Evolutionary conservation across 2,888 invertebrate species (phyloP).

Genomic region (Vanessa cardui): DNA sequence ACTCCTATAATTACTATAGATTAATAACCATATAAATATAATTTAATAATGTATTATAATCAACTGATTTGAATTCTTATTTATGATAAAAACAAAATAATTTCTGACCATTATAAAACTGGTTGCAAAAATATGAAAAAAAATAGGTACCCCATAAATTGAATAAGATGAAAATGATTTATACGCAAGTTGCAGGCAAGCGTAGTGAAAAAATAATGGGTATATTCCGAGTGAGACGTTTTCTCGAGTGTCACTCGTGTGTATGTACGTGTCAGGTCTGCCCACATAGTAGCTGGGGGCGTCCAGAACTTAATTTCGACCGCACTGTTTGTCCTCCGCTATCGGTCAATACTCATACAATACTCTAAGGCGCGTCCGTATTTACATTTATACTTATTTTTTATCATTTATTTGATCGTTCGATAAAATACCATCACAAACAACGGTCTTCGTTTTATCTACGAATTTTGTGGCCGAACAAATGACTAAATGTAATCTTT

Average conservation of each 20-base stretch:
- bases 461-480: slow-evolving; percentile 29
- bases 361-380: slow-evolving; percentile 47
- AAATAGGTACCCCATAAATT: no score
- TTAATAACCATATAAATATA: no score
- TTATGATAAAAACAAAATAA: no score
- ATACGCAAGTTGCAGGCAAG: no score
- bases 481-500: slow-evolving; percentile 19
- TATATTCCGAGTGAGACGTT: no score
- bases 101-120: no score
- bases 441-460: slow-evolving; percentile 40
- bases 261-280: background rate
- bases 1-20: no score
- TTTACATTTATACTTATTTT: slow-evolving; percentile 48
- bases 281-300: slow-evolving; percentile 29
- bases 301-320: slow-evolving; percentile 37
- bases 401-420: slow-evolving; percentile 49
- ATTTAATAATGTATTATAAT: no score
- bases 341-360: slow-evolving; percentile 51
- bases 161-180: no score
- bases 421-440: slow-evolving; percentile 43
- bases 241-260: background rate
- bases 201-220: no score
- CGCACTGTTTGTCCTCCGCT: slow-evolving; percentile 39
- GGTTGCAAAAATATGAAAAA: no score
- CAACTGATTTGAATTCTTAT: no score